Percentiles rank a stretch among this genome's conserved stretches.
Conservation (phyloP, 2,797 vertebrate genomes). For the Channa striata region DNA sequence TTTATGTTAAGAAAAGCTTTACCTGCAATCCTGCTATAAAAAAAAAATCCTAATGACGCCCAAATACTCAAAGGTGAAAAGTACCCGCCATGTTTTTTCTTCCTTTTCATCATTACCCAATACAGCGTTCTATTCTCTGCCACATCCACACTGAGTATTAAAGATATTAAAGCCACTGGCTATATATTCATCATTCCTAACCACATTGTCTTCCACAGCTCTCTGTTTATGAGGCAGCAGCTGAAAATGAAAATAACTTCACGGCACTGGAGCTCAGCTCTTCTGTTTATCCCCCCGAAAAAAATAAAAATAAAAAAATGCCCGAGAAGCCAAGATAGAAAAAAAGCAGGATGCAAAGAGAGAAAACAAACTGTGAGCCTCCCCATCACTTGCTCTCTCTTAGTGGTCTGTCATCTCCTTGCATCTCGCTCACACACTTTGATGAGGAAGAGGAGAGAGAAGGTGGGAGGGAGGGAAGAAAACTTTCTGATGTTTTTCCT, state of each 20-base stretch:
- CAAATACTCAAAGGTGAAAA: constrained; percentile 21
- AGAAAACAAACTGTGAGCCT: constrained; percentile 52
- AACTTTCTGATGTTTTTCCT: constrained; percentile 64
- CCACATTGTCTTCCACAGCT: constrained; percentile 55
- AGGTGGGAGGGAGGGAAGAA: background rate
- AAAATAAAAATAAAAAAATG: background rate
- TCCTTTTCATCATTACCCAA: constrained; percentile 51
- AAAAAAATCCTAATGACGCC: constrained; percentile 8
- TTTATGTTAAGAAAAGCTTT: constrained; percentile 16
- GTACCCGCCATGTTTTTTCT: constrained; percentile 5
- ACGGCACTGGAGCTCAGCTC: constrained; percentile 22
- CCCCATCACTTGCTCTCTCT: constrained; percentile 16
- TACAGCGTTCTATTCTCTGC: constrained; percentile 1
- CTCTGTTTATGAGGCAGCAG: constrained; percentile 57
- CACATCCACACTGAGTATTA: constrained; percentile 31
- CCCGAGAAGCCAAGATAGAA: constrained; percentile 24
- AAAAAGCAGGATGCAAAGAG: constrained; percentile 39
- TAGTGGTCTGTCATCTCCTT: constrained; percentile 35
- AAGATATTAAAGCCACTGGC: constrained; percentile 68
- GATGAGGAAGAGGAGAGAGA: constrained; percentile 37
- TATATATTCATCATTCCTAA: constrained; percentile 70
- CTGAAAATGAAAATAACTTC: constrained; percentile 60
- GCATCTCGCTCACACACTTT: constrained; percentile 42
- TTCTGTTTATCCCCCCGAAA: constrained; percentile 55
- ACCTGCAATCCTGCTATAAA: constrained; percentile 8